These are phyloP conservation scores for Dioctria rufipes DNA, from an alignment of 2,888 invertebrate species.

Conservation along the genomic window DNA sequence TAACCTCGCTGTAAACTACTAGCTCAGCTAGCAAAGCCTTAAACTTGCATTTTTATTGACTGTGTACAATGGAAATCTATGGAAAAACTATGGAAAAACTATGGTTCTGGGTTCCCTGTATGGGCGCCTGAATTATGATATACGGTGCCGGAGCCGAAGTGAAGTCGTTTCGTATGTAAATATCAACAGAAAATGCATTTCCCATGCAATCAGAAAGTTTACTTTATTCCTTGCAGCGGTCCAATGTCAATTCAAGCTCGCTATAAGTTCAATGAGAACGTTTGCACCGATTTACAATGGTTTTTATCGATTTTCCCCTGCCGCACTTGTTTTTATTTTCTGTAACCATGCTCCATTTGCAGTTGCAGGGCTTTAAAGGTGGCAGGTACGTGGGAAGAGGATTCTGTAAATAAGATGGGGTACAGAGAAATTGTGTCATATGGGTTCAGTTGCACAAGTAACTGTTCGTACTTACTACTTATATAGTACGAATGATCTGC, in stretches of 20 bases:
- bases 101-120: not conserved
- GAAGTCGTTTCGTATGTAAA: slow-evolving; percentile 8
- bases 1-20: slow-evolving; percentile 8
- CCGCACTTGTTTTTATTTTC: slow-evolving; percentile 12
- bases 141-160: not conserved
- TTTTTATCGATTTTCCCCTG: slow-evolving; percentile 8
- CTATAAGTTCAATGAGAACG: slow-evolving; percentile 44
- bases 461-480: not conserved
- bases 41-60: slow-evolving; percentile 19
- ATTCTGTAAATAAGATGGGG: not conserved
- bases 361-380: slow-evolving; percentile 12
- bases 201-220: slow-evolving; percentile 45
- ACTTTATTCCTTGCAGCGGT: slow-evolving; percentile 15
- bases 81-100: slow-evolving; percentile 12
- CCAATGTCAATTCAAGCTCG: slow-evolving; percentile 37
- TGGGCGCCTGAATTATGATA: not conserved
- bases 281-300: slow-evolving; percentile 38
- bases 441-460: not conserved
- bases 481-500: too few relatives aligned
- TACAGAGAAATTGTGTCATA: slow-evolving; percentile 19
- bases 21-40: slow-evolving; percentile 11
- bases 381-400: not conserved
- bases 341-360: not conserved
- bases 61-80: not conserved
- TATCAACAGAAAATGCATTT: slow-evolving; percentile 44